These are phyloP conservation scores for Micoletzkya japonica DNA, from an alignment of 2,888 invertebrate species.

Conservation along the genomic window DNA sequence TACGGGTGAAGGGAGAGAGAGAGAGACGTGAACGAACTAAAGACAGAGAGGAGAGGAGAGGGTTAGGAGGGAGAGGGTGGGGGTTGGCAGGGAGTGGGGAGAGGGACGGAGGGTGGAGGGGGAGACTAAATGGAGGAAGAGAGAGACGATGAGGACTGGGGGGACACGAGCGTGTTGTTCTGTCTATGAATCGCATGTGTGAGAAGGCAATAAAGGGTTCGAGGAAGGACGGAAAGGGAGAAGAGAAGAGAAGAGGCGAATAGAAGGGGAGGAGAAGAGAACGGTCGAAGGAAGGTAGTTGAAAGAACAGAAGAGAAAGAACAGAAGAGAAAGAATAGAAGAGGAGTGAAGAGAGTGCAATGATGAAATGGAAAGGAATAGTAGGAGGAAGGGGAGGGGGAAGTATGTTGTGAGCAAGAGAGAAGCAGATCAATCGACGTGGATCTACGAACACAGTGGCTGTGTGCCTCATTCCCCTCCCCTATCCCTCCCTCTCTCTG, in stretches of 20 bases:
- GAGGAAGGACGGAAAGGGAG: not conserved
- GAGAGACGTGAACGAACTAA: conserved; percentile 17
- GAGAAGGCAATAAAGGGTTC: not conserved
- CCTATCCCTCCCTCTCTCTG: not conserved
- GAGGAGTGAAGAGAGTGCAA: not conserved
- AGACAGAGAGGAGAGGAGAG: conserved; percentile 5
- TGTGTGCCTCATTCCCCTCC: not conserved
- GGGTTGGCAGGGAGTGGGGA: not conserved
- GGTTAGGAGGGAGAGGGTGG: not conserved
- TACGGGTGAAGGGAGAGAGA: conserved; percentile 18
- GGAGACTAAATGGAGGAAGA: not conserved
- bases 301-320: not conserved
- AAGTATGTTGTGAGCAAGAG: not conserved
- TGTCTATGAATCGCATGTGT: not conserved
- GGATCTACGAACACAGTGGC: not conserved
- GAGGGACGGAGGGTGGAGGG: not conserved
- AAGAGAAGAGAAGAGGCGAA: conserved; percentile 2
- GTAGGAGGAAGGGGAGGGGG: not conserved
- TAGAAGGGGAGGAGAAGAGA: not conserved
- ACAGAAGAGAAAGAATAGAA: not conserved
- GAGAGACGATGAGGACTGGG: not conserved
- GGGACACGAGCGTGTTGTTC: not conserved
- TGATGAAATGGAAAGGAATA: not conserved
- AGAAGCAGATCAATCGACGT: conserved; percentile 1
- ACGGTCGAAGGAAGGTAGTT: not conserved